Evolutionary conservation across 2,888 invertebrate genomes (phyloP).

Genomic region (Euplagia quadripunctaria): DNA sequence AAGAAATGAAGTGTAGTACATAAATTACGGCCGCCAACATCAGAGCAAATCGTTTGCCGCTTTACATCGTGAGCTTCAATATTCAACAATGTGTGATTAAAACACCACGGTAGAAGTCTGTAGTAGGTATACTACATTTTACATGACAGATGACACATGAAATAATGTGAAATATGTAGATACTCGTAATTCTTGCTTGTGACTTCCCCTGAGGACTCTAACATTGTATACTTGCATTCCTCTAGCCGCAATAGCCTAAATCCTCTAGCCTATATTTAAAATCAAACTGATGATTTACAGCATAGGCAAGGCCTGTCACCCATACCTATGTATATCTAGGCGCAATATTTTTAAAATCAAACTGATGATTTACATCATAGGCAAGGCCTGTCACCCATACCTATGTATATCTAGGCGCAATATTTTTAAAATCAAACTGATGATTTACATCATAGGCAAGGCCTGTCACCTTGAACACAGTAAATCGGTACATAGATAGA

Average conservation of each 20-base stretch:
- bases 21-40: background rate
- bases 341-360: background rate
- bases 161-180: conserved; percentile 5
- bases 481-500: too few relatives aligned
- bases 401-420: background rate
- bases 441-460: background rate
- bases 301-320: background rate
- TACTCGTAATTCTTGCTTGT: background rate
- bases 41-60: background rate
- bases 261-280: too few relatives aligned
- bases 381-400: background rate
- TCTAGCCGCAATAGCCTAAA: too few relatives aligned
- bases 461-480: too few relatives aligned
- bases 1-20: background rate
- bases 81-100: conserved; percentile 9
- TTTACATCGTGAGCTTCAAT: background rate
- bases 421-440: background rate
- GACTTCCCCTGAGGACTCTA: background rate
- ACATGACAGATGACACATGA: too few relatives aligned
- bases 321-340: background rate
- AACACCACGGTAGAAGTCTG: background rate
- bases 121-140: background rate
- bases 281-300: background rate
- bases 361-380: background rate
- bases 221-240: background rate